A percentile compares a stretch with the other conserved stretches of the same genome.
phyloP scores from a whole-genome alignment of 2,797 vertebrate species.

The Sciurus vulgaris region DNA sequence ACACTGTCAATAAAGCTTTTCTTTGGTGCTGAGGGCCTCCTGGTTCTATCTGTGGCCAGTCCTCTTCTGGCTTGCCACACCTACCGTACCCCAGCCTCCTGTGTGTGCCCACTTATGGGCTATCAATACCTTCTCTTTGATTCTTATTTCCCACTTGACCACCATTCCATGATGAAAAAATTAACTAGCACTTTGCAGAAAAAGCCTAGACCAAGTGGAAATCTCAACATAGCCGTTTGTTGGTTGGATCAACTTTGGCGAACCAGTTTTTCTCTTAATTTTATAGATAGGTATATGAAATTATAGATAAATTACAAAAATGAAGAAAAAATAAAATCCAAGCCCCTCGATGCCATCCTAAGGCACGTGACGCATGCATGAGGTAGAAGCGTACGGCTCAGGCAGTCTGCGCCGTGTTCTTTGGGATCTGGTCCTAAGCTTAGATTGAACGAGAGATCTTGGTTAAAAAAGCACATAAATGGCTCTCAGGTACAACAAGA shows the following conservation, averaged over 20 bases:
- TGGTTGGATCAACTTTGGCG: neutral
- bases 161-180: neutral
- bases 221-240: neutral
- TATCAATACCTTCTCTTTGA: neutral
- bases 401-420: rapidly evolving
- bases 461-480: neutral
- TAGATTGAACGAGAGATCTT: neutral
- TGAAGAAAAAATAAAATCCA: neutral
- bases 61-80: neutral
- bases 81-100: neutral
- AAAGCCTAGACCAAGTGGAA: neutral
- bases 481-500: neutral
- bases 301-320: neutral
- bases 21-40: neutral
- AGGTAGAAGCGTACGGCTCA: neutral
- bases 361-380: no score
- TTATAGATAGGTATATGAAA: neutral
- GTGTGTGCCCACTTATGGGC: neutral
- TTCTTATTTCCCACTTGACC: neutral
- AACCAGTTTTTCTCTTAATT: neutral
- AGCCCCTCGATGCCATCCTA: neutral
- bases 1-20: neutral
- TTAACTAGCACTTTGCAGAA: neutral
- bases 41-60: neutral
- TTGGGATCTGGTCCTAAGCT: neutral